Base-by-base conservation (phyloP, 2,113 vertebrate genomes). In the Gambusia holbrooki region DNA sequence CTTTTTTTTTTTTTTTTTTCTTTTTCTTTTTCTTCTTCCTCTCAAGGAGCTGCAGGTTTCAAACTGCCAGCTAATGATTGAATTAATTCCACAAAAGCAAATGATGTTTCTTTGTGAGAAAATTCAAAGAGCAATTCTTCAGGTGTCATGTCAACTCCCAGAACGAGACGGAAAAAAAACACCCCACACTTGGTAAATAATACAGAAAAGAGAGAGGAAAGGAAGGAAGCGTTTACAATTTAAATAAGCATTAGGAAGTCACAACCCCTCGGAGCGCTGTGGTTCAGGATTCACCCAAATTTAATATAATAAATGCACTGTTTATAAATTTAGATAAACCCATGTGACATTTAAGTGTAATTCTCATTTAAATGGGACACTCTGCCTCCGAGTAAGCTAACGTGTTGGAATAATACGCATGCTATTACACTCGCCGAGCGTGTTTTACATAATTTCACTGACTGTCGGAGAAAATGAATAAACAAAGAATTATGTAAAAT, bases 401-500 rank as follows among this genome's bases (percentile, higher is more conserved):
- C 68, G 82, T 89, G 92, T 92, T 88, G 83, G 83, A 93, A 92
- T 88, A 89, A 91, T 90, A 91, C 77, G 82, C 88, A 92, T 92
- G 85, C 73, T 90, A 71, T 88, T 89, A 84, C 86, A 71, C 84
- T 73, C 75, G 32, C 70, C 30, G 84, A 84, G 88, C 70, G 81
- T 76, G 88, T 90, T 94, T 93, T 90, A 92, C 84, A 90, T 93
- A 85, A 93, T 93, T 92, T 84, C 81, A 75, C 79, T 89, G 89
- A 89, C 87, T 87, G 87, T 86, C 84, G 78, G 82, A 86, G 89
- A 87, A 84, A 89, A 92, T 92, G 89, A 93, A 92, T 92, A 92
- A 93, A 89, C 85, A 92, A 90, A 90, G 92, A 84, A 90, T 92
- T 91, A 91, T 88, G 90, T 92, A 91, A 92, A 91, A 93, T 94